Percentiles rank a stretch among this genome's conserved stretches.
phyloP scores from a whole-genome alignment of 2,888 invertebrate genomes.

The Pristionchus entomophagus region DNA sequence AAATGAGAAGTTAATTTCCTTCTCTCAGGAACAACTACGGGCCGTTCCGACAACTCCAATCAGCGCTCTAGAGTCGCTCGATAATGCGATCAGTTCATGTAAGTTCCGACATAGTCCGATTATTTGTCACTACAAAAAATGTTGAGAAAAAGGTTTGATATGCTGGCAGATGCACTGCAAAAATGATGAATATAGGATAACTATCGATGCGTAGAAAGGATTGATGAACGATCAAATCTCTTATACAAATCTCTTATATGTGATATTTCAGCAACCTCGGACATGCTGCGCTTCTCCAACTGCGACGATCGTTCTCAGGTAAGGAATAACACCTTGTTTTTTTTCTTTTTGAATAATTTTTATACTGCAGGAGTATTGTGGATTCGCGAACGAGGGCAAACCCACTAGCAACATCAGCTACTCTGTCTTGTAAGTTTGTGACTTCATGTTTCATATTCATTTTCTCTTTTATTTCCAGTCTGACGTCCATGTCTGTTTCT shows the following conservation, averaged over 20 bases:
- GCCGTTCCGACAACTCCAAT: not conserved
- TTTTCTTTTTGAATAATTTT: not conserved
- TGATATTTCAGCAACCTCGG: slow-evolving; percentile 63
- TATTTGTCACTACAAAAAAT: too few species aligned
- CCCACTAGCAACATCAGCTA: slow-evolving; percentile 54
- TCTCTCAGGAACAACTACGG: not conserved
- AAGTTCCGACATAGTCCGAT: not conserved
- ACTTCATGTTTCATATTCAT: not conserved
- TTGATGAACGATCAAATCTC: too few species aligned
- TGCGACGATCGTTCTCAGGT: slow-evolving; percentile 55
- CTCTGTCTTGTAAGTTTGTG: slow-evolving; percentile 58
- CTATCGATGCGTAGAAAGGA: too few species aligned
- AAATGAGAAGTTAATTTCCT: too few species aligned
- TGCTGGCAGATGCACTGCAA: not conserved
- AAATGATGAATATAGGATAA: too few species aligned
- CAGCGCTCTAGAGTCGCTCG: slow-evolving; percentile 47
- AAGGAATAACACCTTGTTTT: not conserved
- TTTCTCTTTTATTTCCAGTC: slow-evolving; percentile 50
- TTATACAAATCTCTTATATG: too few species aligned
- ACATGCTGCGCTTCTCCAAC: slow-evolving; percentile 66
- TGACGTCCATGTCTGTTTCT: slow-evolving; percentile 67
- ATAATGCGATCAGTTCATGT: slow-evolving; percentile 55
- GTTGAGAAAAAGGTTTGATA: too few species aligned
- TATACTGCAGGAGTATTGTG: slow-evolving; percentile 60
- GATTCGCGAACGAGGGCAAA: slow-evolving; percentile 64